Percentiles rank a stretch among this genome's conserved stretches.
Conservation (phyloP, 2,797 vertebrate genomes). For the Gymnodraco acuticeps region DNA sequence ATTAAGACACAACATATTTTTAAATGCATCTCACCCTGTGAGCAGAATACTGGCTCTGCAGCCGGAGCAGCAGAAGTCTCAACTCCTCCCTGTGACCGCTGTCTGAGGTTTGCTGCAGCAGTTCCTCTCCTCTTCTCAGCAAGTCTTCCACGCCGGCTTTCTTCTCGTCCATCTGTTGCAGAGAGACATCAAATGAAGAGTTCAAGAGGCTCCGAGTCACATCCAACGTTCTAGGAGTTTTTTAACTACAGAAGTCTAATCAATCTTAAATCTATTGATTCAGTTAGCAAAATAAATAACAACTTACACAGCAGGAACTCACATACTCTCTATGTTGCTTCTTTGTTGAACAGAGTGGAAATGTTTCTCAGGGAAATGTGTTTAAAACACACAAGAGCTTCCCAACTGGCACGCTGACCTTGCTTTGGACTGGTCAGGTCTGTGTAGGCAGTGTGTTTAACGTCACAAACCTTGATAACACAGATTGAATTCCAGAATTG, state of each 20-base stretch:
- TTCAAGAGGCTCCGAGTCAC: not conserved
- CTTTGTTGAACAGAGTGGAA: not conserved
- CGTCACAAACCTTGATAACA: conserved; percentile 70
- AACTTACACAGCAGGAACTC: conserved; percentile 11
- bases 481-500: conserved; percentile 54
- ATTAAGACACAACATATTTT: not conserved
- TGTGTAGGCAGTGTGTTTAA: conserved; percentile 42
- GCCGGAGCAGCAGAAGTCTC: conserved; percentile 86
- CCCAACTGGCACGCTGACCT: conserved; percentile 56
- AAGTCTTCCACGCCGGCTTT: conserved; percentile 90
- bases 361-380: conserved; percentile 27
- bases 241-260: not conserved
- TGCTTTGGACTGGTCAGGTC: conserved; percentile 54
- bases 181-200: conserved; percentile 12
- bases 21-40: conserved; percentile 79
- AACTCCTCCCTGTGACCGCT: conserved; percentile 89
- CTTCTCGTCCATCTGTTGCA: conserved; percentile 90
- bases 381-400: conserved; percentile 35
- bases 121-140: conserved; percentile 89
- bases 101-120: conserved; percentile 88
- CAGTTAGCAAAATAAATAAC: not conserved
- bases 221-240: not conserved
- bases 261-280: not conserved
- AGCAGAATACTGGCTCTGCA: conserved; percentile 90
- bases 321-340: not conserved